Evolutionary conservation across 2,888 invertebrate species (phyloP), one percentile per base, ranked within the genome.

Genomic region (Neelides folsomi): DNA sequence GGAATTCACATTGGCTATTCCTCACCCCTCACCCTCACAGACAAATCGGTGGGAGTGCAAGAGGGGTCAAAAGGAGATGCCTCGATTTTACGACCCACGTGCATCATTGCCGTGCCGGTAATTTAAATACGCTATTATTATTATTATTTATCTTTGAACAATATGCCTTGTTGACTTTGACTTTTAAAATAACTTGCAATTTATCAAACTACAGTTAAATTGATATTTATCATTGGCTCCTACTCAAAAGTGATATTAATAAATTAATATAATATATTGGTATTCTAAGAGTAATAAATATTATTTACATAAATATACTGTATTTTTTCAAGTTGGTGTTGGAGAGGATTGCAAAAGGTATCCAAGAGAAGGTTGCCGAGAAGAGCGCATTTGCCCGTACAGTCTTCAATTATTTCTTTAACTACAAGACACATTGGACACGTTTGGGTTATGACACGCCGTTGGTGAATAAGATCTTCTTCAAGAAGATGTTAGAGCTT

Each of bases 321-420:
- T 61, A 34, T 52, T 49, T 49, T 47, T 68, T 68, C 2, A 73
- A 92, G 88, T 76, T 95, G 50, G 94, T 98, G 65, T 80, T 97
- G 75, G 97, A 97, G 73, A 81, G 97, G 66, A 88, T 98, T 68
- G 90, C 92, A 68, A 98, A 98, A 73, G 90, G 86, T 64, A 90
- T 98, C 55, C 88, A 87, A 68, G 93, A 94, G 67, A 92, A 90
- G 70, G 86, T 97, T 48, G 79, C 82, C 44, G 83, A 83, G 65
- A 83, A 86, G 51, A 83, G 88, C 8, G 75, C 77, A 47, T 75
- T 94, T 56, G 81, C 83, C 52, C 80, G 82, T 69, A 82, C 86
- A 1, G 73, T 97, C 59, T 97, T 98, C 76, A 82, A 86, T 70
- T 94, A 92, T 75, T 90, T 92, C 0, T 92, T 90, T 71, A 77